A percentile compares a stretch with the other conserved stretches of the same genome.
Evolutionary conservation across 2,888 invertebrate species (phyloP).

Genomic region (Holacanthella duospinosa): DNA sequence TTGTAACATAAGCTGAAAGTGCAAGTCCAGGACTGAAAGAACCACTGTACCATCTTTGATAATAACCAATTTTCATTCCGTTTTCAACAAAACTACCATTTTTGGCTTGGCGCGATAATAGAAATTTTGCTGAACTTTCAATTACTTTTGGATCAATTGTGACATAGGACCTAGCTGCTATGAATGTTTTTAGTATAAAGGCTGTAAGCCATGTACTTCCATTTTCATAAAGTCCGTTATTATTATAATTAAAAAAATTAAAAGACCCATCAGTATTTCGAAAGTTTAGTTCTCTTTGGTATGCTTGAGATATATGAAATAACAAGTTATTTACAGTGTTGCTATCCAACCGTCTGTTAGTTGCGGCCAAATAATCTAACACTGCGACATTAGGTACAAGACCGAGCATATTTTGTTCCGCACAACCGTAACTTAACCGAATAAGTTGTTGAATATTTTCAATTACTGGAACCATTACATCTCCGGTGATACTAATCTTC

Average conservation of each 20-base stretch:
- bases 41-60: no score
- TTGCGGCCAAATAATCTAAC: not conserved
- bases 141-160: no score
- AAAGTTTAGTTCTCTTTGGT: slow-evolving; percentile 71
- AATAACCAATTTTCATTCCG: no score
- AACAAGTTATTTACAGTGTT: slow-evolving; percentile 51
- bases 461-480: no score
- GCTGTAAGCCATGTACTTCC: slow-evolving; percentile 47
- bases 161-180: slow-evolving; percentile 43
- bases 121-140: no score
- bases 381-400: slow-evolving; percentile 1
- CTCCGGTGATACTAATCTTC: no score
- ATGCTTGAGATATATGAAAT: no score
- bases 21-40: no score
- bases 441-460: slow-evolving; percentile 51
- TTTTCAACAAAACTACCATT: no score
- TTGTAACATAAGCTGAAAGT: no score
- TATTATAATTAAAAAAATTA: not conserved
- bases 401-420: slow-evolving; percentile 9
- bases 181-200: slow-evolving; percentile 47
- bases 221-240: no score
- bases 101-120: no score
- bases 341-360: not conserved
- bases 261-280: slow-evolving; percentile 41
- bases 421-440: slow-evolving; percentile 4